Evolutionary conservation across 2,113 vertebrate genomes (phyloP).

Genomic region (Triplophysa rosa): DNA sequence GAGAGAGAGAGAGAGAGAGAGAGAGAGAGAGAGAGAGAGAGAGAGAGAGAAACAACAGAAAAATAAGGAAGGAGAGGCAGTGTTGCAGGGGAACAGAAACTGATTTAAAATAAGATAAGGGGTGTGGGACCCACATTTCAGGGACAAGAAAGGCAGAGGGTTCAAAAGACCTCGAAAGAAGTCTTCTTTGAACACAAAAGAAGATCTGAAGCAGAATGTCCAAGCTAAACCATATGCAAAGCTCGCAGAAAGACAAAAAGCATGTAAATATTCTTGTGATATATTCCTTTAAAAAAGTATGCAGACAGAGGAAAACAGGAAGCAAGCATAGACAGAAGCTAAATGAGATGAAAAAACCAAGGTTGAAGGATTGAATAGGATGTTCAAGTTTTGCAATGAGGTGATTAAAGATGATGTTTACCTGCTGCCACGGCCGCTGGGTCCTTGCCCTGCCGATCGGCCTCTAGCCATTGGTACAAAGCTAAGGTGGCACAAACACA

Average conservation of each 20-base stretch:
- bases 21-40: conserved; percentile 36
- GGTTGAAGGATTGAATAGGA: not conserved
- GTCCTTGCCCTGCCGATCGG: conserved; percentile 88
- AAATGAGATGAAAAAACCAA: not conserved
- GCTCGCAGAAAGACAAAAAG: too few species aligned
- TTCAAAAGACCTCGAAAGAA: too few species aligned
- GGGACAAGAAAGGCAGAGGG: too few species aligned
- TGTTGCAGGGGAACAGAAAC: not conserved
- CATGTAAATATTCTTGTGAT: too few species aligned
- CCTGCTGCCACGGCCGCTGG: conserved; percentile 84
- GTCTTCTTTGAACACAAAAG: not conserved
- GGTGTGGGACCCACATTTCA: conserved; percentile 58
- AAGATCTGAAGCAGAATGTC: not conserved
- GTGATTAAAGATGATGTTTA: conserved; percentile 64
- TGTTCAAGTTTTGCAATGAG: not conserved
- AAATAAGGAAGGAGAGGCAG: conserved; percentile 15
- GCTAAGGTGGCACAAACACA: conserved; percentile 83
- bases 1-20: too few species aligned
- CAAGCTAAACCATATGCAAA: too few species aligned
- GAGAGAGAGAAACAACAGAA: conserved; percentile 5
- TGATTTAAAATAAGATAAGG: conserved; percentile 52
- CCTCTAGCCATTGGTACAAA: conserved; percentile 94
- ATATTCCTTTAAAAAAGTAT: too few species aligned
- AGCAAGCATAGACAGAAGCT: not conserved
- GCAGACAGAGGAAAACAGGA: not conserved